Percentiles rank a stretch among this genome's conserved stretches.
Conservation (phyloP, 2,113 vertebrate species). For the Anoura caudifer region DNA sequence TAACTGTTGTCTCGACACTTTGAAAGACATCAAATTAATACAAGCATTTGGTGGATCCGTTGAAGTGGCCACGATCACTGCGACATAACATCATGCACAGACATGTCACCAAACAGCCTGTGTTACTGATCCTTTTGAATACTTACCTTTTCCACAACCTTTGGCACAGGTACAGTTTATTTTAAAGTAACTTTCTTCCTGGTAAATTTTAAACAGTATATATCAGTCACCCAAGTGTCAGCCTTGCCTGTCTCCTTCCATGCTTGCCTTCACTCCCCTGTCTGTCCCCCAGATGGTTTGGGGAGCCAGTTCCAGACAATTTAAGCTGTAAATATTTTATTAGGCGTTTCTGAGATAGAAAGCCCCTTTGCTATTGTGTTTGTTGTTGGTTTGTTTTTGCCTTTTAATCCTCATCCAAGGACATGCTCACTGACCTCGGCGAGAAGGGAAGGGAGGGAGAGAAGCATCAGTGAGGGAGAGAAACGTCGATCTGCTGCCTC, state of each 20-base stretch:
- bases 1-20: neutral
- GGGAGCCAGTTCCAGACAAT: neutral
- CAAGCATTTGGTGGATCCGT: neutral
- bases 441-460: no score
- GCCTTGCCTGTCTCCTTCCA: neutral
- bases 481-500: no score
- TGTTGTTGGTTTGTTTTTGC: neutral
- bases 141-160: neutral
- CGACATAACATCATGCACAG: neutral
- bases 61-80: neutral
- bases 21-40: neutral
- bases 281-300: neutral
- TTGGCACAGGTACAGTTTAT: neutral
- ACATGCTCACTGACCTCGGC: no score
- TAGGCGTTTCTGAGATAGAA: neutral
- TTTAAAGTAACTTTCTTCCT: neutral
- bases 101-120: neutral
- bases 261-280: fast-evolving
- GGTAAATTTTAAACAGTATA: neutral
- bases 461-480: no score
- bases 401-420: no score
- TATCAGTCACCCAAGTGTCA: neutral
- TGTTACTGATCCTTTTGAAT: neutral
- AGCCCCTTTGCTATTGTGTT: neutral
- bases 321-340: neutral